phyloP scores from a whole-genome alignment of 2,888 invertebrate species.

The Apodemia zela region DNA sequence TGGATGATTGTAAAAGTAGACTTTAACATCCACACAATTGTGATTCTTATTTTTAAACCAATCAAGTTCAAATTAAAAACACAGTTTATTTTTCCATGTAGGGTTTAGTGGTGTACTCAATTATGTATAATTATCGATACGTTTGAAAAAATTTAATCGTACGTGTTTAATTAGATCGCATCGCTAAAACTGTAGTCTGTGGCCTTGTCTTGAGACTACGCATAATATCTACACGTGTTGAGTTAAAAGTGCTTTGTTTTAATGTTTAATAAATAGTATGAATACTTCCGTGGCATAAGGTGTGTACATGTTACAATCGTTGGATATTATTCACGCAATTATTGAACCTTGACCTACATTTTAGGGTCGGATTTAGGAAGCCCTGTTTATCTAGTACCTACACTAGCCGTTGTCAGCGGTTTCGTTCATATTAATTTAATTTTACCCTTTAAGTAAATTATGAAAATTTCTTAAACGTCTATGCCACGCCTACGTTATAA shows the following conservation, averaged over 20 bases:
- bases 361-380: not conserved
- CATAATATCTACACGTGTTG: constrained; percentile 7
- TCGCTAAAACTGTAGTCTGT: not conserved
- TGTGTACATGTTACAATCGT: not conserved
- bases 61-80: constrained; percentile 4
- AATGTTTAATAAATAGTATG: not conserved
- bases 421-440: not conserved
- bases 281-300: not conserved
- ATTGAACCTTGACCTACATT: constrained; percentile 5
- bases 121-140: constrained; percentile 4
- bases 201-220: constrained; percentile 14
- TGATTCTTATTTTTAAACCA: not conserved
- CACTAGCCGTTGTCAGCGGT: not conserved
- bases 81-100: not conserved
- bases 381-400: not conserved
- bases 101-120: constrained; percentile 6
- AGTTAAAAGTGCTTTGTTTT: constrained; percentile 12
- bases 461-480: too few relatives aligned
- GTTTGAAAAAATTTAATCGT: not conserved
- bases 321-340: not conserved
- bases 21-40: not conserved
- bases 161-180: constrained; percentile 12
- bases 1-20: constrained; percentile 6
- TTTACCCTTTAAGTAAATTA: too few relatives aligned
- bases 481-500: too few relatives aligned